A percentile compares a stretch with the other conserved stretches of the same genome.
These are phyloP conservation scores for Cryptomyrus ogoouensis DNA, from an alignment of 2,113 vertebrate genomes.

Conservation along the genomic window DNA sequence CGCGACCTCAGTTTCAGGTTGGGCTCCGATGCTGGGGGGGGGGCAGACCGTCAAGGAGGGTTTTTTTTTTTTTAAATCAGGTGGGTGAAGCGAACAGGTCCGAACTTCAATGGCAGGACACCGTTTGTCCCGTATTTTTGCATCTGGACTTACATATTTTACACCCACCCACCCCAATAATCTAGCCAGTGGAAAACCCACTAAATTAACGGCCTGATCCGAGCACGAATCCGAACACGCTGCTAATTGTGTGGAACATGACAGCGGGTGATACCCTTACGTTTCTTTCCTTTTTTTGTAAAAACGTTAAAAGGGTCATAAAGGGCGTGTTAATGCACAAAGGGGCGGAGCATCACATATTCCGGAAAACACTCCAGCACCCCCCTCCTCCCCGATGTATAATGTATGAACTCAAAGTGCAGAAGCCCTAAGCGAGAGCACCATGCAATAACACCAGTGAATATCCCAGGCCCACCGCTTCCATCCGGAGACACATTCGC, in stretches of 20 bases:
- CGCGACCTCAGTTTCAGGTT: constrained; percentile 92
- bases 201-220: not conserved
- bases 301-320: constrained; percentile 11
- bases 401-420: constrained; percentile 2
- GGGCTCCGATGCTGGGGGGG: constrained; percentile 81
- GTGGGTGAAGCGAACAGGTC: not conserved
- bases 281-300: not conserved
- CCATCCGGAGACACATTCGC: not conserved
- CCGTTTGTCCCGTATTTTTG: not conserved
- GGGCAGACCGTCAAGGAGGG: not conserved
- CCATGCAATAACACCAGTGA: not conserved
- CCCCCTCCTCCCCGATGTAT: not conserved
- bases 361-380: not conserved
- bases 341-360: not conserved
- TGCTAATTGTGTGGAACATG: not conserved
- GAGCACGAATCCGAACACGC: not conserved
- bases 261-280: not conserved
- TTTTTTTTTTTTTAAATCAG: not conserved
- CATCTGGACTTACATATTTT: not conserved
- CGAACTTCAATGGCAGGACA: not conserved
- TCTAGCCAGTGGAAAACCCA: not conserved
- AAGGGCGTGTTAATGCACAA: constrained; percentile 10
- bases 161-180: not conserved
- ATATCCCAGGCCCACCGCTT: not conserved
- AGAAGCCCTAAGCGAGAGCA: not conserved